Conservation (phyloP, 2,797 vertebrate genomes). For the Peromyscus melanophrys region DNA sequence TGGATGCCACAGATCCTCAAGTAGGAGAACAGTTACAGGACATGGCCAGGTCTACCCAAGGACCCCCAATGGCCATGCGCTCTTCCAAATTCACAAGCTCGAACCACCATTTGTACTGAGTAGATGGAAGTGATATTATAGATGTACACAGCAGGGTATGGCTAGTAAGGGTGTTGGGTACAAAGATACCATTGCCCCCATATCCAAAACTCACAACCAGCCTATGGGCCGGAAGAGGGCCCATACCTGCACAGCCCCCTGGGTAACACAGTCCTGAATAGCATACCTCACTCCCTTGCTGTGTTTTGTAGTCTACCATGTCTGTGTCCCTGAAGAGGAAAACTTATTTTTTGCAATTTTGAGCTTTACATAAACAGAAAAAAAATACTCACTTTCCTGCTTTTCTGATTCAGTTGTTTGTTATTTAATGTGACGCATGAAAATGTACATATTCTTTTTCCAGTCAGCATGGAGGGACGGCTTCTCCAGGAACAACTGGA, state of each 20-base stretch:
- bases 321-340: neutral
- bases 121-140: neutral
- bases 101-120: neutral
- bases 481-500: neutral
- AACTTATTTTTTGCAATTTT: neutral
- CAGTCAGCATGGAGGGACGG: neutral
- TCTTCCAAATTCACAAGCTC: neutral
- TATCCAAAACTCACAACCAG: neutral
- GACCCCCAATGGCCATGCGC: fast-evolving
- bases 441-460: neutral
- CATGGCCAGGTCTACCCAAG: neutral
- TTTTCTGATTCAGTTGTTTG: neutral
- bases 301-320: no score
- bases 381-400: neutral
- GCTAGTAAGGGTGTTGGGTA: no score
- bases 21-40: no score
- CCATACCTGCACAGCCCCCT: fast-evolving
- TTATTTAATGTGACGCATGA: neutral
- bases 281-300: neutral
- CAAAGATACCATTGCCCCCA: neutral
- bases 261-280: fast-evolving
- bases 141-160: neutral
- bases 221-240: neutral
- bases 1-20: fast-evolving
- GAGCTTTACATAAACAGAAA: neutral